Conservation (phyloP, 2,797 vertebrate species). For the Gadopsis bispinosus region DNA sequence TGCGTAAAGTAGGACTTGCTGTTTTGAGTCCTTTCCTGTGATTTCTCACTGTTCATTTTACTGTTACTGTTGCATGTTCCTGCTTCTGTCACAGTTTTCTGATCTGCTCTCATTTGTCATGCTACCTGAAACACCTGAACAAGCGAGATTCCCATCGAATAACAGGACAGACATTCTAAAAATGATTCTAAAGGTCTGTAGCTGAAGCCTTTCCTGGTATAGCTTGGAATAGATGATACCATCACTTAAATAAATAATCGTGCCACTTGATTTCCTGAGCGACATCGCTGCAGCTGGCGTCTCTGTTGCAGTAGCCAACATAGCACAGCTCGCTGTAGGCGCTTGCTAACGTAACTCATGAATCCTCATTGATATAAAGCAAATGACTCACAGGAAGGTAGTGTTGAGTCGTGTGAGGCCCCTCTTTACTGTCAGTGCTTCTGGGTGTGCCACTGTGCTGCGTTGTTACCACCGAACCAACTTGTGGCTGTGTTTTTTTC, state of each 20-base stretch:
- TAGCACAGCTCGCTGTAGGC: background rate
- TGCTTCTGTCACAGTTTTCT: background rate
- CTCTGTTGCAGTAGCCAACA: background rate
- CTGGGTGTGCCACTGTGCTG: constrained; percentile 53
- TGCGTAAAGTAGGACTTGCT: background rate
- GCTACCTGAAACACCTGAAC: background rate
- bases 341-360: background rate
- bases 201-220: background rate
- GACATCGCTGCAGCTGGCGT: background rate
- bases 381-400: too few species aligned
- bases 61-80: background rate
- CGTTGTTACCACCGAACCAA: constrained; percentile 43
- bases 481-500: constrained; percentile 33
- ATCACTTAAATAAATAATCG: background rate
- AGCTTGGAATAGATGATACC: background rate
- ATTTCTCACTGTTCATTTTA: background rate
- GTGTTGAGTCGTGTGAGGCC: too few species aligned
- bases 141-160: background rate
- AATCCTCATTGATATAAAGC: too few species aligned
- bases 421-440: constrained; percentile 18
- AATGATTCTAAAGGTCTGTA: background rate
- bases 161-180: too few species aligned
- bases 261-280: background rate
- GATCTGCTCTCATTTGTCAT: background rate
- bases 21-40: background rate